phyloP scores from a whole-genome alignment of 2,113 vertebrate species.

The Spea multiplicata region DNA sequence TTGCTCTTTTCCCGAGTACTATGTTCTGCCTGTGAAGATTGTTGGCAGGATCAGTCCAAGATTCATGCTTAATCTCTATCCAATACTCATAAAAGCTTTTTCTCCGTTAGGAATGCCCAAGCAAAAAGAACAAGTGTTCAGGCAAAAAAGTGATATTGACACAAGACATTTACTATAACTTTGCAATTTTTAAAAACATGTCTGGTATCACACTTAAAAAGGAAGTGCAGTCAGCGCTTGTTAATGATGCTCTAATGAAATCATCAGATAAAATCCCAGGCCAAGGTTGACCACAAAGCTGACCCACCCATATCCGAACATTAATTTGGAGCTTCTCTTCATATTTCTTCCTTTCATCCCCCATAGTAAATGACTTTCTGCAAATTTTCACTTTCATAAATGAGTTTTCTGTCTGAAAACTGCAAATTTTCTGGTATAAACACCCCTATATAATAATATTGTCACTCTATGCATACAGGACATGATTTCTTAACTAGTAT shows the following conservation, averaged over 20 bases:
- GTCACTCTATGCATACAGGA: too few relatives aligned
- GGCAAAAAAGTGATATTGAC: neutral
- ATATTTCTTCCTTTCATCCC: slow-evolving; percentile 36
- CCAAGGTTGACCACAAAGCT: slow-evolving; percentile 20
- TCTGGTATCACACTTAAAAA: slow-evolving; percentile 17
- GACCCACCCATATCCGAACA: slow-evolving; percentile 27
- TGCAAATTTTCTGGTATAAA: too few relatives aligned
- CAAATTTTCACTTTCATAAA: neutral
- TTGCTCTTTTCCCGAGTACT: too few relatives aligned
- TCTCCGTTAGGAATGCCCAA: neutral
- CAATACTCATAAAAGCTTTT: neutral
- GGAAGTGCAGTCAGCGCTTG: slow-evolving; percentile 7
- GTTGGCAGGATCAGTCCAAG: neutral
- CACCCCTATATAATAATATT: too few relatives aligned
- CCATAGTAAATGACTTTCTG: slow-evolving; percentile 8
- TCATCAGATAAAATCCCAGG: slow-evolving; percentile 17
- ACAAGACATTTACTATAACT: slow-evolving; percentile 1
- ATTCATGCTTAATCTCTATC: neutral
- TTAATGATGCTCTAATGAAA: slow-evolving; percentile 41
- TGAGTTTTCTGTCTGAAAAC: neutral
- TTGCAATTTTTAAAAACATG: neutral
- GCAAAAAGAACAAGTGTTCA: neutral
- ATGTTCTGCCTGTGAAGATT: neutral
- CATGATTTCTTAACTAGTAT: too few relatives aligned
- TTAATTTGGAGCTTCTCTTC: slow-evolving; percentile 22